phyloP scores from a whole-genome alignment of 2,888 invertebrate species.

The Lottia gigantea region DNA sequence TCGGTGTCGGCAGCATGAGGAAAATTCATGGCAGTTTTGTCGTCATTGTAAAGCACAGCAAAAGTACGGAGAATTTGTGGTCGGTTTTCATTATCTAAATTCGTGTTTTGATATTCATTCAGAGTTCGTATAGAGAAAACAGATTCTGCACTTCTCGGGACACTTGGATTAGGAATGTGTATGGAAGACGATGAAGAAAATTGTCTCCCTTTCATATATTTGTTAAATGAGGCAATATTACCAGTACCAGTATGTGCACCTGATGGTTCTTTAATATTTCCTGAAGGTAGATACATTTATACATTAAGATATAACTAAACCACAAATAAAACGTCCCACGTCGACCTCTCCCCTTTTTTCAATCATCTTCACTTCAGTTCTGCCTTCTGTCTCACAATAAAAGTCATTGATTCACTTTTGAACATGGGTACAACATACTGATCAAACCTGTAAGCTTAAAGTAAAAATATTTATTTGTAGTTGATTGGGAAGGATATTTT shows the following conservation, averaged over 20 bases:
- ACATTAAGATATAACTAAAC: neutral
- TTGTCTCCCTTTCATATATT: constrained; percentile 37
- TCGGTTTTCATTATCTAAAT: neutral
- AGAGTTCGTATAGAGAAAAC: constrained; percentile 38
- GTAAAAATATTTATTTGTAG: neutral
- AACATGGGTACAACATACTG: neutral
- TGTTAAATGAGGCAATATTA: constrained; percentile 43
- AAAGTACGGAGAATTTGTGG: neutral
- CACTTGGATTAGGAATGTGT: constrained; percentile 40
- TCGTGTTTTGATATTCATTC: constrained; percentile 10
- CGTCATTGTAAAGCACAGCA: no score
- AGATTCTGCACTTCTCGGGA: constrained; percentile 32
- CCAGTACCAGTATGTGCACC: constrained; percentile 41
- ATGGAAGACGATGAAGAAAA: constrained; percentile 28
- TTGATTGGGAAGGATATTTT: constrained; percentile 24
- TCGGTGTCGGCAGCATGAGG: no score
- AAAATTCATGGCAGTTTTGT: no score
- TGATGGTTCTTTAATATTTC: constrained; percentile 36
- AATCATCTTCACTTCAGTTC: no score
- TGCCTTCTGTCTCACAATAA: no score
- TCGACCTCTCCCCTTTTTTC: neutral
- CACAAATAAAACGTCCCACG: neutral
- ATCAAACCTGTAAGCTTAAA: no score
- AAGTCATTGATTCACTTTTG: no score
- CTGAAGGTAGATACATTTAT: constrained; percentile 37